These are phyloP conservation scores for Halcyon malimbica DNA, from an alignment of 2,113 vertebrate genomes.

Conservation along the genomic window DNA sequence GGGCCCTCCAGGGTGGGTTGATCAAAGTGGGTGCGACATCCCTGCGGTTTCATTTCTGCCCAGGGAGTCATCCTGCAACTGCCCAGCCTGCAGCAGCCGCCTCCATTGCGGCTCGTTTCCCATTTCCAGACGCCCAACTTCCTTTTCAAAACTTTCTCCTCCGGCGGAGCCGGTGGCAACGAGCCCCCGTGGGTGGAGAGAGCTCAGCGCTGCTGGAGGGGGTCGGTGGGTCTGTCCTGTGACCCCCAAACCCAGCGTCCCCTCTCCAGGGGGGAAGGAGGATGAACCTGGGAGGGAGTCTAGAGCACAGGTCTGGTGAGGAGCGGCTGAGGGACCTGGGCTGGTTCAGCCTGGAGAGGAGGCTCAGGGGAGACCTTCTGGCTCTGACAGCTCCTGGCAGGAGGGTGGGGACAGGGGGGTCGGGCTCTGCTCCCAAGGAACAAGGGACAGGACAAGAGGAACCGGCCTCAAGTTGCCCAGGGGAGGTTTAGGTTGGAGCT, in stretches of 20 bases:
- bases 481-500: too few relatives aligned
- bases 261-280: background rate
- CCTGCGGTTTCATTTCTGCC: constrained; percentile 30
- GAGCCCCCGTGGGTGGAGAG: background rate
- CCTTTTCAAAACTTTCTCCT: background rate
- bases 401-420: background rate
- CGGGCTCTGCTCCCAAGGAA: background rate
- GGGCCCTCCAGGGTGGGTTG: rapidly evolving
- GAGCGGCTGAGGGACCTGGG: background rate
- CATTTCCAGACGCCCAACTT: constrained; percentile 7
- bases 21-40: background rate
- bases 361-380: background rate
- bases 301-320: background rate
- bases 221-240: rapidly evolving
- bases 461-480: too few relatives aligned
- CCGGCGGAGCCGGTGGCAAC: rapidly evolving
- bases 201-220: background rate
- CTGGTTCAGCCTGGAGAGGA: background rate
- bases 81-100: background rate
- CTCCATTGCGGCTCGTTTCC: background rate
- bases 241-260: too few relatives aligned
- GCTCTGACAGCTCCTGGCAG: background rate
- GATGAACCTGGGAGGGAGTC: background rate
- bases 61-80: background rate
- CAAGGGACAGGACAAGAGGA: background rate